Conservation (phyloP, 1,140 invertebrate species). For the Coptotermes formosanus region DNA sequence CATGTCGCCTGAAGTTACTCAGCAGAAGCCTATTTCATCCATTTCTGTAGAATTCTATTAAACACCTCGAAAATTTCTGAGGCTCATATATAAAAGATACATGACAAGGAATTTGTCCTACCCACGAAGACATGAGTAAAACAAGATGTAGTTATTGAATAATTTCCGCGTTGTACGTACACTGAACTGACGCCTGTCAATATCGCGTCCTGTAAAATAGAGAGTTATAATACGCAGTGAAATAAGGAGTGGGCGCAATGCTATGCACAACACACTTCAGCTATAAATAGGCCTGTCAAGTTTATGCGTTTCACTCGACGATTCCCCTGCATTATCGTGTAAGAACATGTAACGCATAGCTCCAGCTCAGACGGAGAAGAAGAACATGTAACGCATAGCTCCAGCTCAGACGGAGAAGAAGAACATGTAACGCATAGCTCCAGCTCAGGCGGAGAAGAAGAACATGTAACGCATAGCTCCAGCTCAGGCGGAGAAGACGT, state of each 20-base stretch:
- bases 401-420: neutral
- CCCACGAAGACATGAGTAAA: no score
- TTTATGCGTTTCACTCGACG: neutral
- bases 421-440: neutral
- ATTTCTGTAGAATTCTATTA: neutral
- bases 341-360: neutral
- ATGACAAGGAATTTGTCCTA: neutral
- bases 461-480: neutral
- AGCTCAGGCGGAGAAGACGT: neutral
- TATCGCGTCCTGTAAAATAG: neutral
- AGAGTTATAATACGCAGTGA: neutral
- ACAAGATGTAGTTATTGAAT: neutral
- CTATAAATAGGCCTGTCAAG: neutral
- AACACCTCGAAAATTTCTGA: neutral
- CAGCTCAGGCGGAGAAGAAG: neutral
- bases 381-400: neutral
- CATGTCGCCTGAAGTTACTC: no score
- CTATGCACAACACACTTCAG: neutral
- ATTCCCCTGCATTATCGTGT: neutral
- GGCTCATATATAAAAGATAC: neutral
- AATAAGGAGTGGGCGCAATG: neutral
- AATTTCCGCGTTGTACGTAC: neutral
- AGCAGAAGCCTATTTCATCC: neutral
- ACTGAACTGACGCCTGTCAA: neutral
- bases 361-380: neutral